These are phyloP conservation scores for Myotis pilosus DNA, from an alignment of 2,797 vertebrate species.

Conservation along the genomic window DNA sequence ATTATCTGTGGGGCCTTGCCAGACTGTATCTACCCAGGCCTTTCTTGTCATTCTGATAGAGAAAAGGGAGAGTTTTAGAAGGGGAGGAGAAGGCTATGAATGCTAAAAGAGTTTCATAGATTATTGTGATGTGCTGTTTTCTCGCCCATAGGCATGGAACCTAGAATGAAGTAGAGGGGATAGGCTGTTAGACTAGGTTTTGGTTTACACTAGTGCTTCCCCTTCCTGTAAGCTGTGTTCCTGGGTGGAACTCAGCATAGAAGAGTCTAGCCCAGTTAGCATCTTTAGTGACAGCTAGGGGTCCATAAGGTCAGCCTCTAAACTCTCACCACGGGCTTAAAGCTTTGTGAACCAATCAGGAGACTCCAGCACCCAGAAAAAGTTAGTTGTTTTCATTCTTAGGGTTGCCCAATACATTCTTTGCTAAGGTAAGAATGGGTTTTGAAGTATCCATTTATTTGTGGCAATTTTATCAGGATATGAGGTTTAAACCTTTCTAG, in stretches of 20 bases:
- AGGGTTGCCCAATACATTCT: background rate
- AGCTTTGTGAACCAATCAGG: background rate
- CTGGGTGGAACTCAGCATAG: background rate
- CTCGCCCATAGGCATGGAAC: background rate
- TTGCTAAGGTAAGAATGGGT: background rate
- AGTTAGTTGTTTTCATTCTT: background rate
- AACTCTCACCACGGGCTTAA: background rate
- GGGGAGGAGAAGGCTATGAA: background rate
- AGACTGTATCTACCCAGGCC: background rate
- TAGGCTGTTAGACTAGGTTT: background rate
- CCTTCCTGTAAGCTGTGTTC: background rate
- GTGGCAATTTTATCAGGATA: conserved; percentile 1
- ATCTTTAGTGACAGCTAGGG: background rate
- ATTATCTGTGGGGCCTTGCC: background rate
- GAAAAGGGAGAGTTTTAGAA: background rate
- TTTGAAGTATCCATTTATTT: conserved; percentile 36
- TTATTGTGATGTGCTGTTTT: background rate
- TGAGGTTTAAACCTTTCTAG: background rate
- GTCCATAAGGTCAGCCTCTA: background rate
- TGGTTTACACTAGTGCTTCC: background rate
- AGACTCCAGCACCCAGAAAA: background rate
- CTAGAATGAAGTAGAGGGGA: background rate
- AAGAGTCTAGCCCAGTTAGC: background rate
- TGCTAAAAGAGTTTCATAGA: background rate
- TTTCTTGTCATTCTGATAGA: conserved; percentile 3